Base-by-base conservation (phyloP, 2,113 vertebrate genomes). In the Regulus satrapa region DNA sequence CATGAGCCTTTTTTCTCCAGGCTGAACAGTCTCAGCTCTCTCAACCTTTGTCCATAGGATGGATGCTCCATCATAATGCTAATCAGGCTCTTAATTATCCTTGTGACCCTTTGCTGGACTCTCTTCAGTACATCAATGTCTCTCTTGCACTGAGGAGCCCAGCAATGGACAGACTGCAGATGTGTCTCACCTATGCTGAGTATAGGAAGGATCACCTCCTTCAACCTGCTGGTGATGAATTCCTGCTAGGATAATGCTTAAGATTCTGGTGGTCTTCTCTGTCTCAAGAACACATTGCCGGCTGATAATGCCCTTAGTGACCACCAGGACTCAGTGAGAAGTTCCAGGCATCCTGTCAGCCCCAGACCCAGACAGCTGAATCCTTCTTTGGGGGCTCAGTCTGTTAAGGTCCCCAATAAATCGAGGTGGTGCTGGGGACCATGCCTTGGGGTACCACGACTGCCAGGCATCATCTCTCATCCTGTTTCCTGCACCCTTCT, bases 331-430 rank as follows among this genome's bases (percentile, higher is more conserved):
- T 29, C 59, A 31, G 23, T 0, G 1, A 78, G 21, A 14, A 18
- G 21, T 24, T 21, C 10, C 51, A 58, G 54, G 31, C 31, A 43
- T 36, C 3, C n/a, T 3, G 0, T 31, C 10, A 69, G 28, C 6
- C 24, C 36, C 59, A 81, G 38, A 2, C 9, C n/a, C 38, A 36
- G 46, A 32, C 3, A 73, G 4, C 7, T 46, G n/a, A 9, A 1
- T 29, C 15, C 19, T 79, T 6, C 41, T 62, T 72, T 1, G 0
- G 25, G 26, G 56, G 26, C 4, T 49, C 5, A 4, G 18, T 19
- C 49, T 87, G 24, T 8, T 41, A 40, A 77, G 11, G 20, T 3
- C 26, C 29, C 58, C 3, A 9, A 8, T 9, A 43, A 20, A 48
- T 45, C 29, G 40, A 40, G n/a, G 10, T n/a, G 17, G 11, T 49